Conservation (phyloP, 2,797 vertebrate genomes). For the Pseudochromis fuscus region DNA sequence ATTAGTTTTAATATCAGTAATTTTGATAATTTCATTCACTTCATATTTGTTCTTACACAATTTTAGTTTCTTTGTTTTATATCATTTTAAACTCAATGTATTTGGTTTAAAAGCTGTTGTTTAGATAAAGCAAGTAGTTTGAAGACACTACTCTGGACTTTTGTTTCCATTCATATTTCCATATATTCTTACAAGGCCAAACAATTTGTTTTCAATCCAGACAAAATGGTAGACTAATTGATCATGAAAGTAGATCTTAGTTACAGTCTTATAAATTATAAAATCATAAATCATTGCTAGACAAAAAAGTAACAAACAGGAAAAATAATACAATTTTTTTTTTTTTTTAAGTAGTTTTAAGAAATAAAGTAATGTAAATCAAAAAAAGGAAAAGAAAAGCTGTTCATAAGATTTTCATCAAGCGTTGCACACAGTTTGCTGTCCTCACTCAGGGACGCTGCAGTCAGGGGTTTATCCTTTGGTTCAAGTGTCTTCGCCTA, state of each 20-base stretch:
- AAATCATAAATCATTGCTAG: neutral
- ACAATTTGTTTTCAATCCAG: neutral
- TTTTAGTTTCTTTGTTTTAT: neutral
- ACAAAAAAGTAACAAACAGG: neutral
- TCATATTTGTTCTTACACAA: too few species aligned
- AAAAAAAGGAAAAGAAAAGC: neutral
- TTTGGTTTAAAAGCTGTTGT: neutral
- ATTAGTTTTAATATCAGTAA: neutral
- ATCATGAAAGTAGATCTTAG: neutral
- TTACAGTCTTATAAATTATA: too few species aligned
- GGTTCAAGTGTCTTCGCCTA: conserved; percentile 40
- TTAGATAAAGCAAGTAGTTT: neutral
- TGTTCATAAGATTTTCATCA: neutral
- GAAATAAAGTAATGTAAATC: too few species aligned
- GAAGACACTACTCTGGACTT: neutral
- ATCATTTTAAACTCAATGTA: neutral
- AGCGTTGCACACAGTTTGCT: neutral
- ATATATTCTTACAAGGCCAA: neutral
- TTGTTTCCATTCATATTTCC: neutral
- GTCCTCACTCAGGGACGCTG: neutral
- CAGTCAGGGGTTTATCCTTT: conserved; percentile 8
- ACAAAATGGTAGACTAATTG: neutral
- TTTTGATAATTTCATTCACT: neutral
- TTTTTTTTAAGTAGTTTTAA: too few species aligned
- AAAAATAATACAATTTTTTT: too few species aligned